Conservation (phyloP, 2,113 vertebrate genomes). For the Menidia beryllina region DNA sequence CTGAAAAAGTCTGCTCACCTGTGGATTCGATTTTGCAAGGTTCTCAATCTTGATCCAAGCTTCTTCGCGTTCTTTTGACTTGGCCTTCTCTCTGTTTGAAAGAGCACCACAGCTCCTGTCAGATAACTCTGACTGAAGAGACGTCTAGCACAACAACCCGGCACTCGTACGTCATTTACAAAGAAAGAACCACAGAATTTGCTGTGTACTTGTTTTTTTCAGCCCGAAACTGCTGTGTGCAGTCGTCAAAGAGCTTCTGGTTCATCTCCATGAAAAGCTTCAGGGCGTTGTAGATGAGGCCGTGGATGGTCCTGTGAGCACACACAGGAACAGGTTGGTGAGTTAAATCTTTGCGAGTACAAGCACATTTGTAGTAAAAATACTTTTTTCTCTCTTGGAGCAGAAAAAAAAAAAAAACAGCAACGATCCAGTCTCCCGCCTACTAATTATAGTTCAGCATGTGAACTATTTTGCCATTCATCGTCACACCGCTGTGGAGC, state of each 20-base stretch:
- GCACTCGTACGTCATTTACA: not conserved
- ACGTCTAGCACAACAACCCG: not conserved
- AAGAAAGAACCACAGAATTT: not conserved
- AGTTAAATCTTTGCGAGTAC: not conserved
- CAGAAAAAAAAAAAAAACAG: too few species aligned
- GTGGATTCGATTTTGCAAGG: conserved; percentile 97
- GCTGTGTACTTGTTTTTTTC: conserved; percentile 94
- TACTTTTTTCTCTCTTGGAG: not conserved
- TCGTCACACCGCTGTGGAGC: conserved; percentile 17
- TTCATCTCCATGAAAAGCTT: conserved; percentile 99
- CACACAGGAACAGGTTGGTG: not conserved
- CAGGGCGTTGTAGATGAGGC: conserved; percentile 97
- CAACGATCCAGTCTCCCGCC: too few species aligned
- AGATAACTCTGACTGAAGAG: conserved; percentile 7
- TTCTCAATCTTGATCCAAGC: conserved; percentile 98
- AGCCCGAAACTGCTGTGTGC: conserved; percentile 98
- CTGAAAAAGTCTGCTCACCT: conserved; percentile 81
- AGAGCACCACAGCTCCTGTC: conserved; percentile 26
- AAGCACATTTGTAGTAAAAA: not conserved
- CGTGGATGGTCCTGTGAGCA: conserved; percentile 91
- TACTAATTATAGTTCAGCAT: too few species aligned
- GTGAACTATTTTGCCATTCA: conserved; percentile 2
- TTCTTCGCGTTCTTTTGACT: conserved; percentile 97
- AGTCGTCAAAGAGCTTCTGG: conserved; percentile 98
- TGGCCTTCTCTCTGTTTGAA: conserved; percentile 92